Percentiles rank a stretch among this genome's conserved stretches.
Evolutionary conservation across 2,888 invertebrate species (phyloP).

Genomic region (Agrotis ipsilon): DNA sequence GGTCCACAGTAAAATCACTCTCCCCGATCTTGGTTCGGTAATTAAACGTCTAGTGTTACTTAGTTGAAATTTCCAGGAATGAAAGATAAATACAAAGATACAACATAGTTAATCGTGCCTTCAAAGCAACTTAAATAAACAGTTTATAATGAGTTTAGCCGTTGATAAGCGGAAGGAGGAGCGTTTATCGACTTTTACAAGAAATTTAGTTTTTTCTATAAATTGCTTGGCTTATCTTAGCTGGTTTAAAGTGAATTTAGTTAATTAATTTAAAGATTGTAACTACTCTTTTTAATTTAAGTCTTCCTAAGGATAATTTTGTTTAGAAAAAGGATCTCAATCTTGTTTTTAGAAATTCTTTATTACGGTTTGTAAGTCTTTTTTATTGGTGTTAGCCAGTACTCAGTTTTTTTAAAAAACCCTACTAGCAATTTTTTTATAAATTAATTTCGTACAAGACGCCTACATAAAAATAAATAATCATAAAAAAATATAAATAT

Average conservation of each 20-base stretch:
- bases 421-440: too few species aligned
- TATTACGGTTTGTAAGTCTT: too few species aligned
- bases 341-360: too few species aligned
- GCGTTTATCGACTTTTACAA: neutral
- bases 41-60: slow-evolving; percentile 31
- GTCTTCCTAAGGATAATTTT: neutral
- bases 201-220: neutral
- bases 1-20: neutral
- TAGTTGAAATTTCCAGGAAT: slow-evolving; percentile 6
- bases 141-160: slow-evolving; percentile 30
- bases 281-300: neutral
- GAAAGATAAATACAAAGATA: slow-evolving; percentile 44
- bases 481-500: too few species aligned
- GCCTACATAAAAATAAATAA: too few species aligned
- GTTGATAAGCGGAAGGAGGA: slow-evolving; percentile 14
- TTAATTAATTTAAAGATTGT: neutral
- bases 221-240: neutral
- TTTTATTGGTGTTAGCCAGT: too few species aligned
- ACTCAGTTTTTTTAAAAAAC: too few species aligned
- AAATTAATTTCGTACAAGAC: too few species aligned
- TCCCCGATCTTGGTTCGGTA: slow-evolving; percentile 5
- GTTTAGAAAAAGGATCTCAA: too few species aligned
- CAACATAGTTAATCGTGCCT: slow-evolving; percentile 9
- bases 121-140: slow-evolving; percentile 44
- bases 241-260: neutral